Conservation (phyloP, 2,797 vertebrate genomes). For the Diplodus puntazzo region DNA sequence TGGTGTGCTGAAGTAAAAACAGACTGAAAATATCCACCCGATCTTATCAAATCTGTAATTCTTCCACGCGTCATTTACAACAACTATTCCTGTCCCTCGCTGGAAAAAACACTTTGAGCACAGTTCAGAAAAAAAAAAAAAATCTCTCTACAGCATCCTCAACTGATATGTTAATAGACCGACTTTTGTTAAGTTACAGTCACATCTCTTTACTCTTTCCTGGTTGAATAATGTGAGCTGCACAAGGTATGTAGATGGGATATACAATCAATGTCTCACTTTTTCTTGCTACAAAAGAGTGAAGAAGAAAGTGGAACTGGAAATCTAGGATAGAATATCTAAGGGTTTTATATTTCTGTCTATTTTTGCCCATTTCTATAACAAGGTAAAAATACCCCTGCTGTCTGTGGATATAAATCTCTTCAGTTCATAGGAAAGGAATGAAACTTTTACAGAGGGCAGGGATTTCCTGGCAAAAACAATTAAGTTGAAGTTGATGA, state of each 20-base stretch:
- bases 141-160: neutral
- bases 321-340: neutral
- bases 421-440: conserved; percentile 57
- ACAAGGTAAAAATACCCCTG: conserved; percentile 31
- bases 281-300: neutral
- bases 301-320: neutral
- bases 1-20: conserved; percentile 29
- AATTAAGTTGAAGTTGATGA: conserved; percentile 63
- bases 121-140: neutral
- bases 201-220: neutral
- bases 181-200: conserved; percentile 21
- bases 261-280: neutral
- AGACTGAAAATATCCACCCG: conserved; percentile 41
- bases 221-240: neutral
- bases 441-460: conserved; percentile 74
- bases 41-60: conserved; percentile 47
- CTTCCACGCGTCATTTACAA: conserved; percentile 32
- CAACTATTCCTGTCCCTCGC: conserved; percentile 28
- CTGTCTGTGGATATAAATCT: conserved; percentile 45
- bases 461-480: conserved; percentile 64
- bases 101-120: conserved; percentile 5
- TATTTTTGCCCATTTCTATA: conserved; percentile 50
- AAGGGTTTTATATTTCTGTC: neutral
- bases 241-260: neutral
- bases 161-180: conserved; percentile 3